phyloP scores from a whole-genome alignment of 2,888 invertebrate genomes.

The Rhagonycha lutea region DNA sequence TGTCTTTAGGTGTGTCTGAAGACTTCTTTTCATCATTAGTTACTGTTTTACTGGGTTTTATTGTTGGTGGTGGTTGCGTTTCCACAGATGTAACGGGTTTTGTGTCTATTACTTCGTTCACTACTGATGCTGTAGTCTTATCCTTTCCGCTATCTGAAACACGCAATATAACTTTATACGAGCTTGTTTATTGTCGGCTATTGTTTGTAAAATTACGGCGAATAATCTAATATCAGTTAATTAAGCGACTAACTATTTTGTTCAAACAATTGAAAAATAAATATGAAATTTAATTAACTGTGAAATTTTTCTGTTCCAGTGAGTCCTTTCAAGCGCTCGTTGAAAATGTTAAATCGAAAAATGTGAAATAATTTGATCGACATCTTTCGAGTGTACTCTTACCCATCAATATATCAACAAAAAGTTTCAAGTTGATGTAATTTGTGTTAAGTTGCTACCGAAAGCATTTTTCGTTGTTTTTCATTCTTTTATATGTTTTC shows the following conservation, averaged over 20 bases:
- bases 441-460: neutral
- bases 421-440: neutral
- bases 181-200: slow-evolving; percentile 22
- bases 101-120: slow-evolving; percentile 49
- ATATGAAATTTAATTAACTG: neutral
- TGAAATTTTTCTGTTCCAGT: neutral
- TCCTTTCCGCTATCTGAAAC: slow-evolving; percentile 34
- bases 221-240: neutral
- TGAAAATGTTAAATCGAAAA: neutral
- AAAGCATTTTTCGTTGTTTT: neutral
- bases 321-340: neutral
- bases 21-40: slow-evolving; percentile 55
- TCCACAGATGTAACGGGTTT: slow-evolving; percentile 38
- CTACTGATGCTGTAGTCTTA: slow-evolving; percentile 38
- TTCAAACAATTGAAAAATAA: neutral
- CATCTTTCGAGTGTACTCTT: neutral
- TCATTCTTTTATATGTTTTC: neutral
- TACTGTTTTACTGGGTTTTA: slow-evolving; percentile 56
- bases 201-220: slow-evolving; percentile 12
- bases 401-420: neutral
- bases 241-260: neutral
- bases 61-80: slow-evolving; percentile 42
- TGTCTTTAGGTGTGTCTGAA: slow-evolving; percentile 52
- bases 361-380: neutral
- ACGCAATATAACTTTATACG: slow-evolving; percentile 16